phyloP scores from a whole-genome alignment of 2,888 invertebrate species.

The Muscina levida region DNA sequence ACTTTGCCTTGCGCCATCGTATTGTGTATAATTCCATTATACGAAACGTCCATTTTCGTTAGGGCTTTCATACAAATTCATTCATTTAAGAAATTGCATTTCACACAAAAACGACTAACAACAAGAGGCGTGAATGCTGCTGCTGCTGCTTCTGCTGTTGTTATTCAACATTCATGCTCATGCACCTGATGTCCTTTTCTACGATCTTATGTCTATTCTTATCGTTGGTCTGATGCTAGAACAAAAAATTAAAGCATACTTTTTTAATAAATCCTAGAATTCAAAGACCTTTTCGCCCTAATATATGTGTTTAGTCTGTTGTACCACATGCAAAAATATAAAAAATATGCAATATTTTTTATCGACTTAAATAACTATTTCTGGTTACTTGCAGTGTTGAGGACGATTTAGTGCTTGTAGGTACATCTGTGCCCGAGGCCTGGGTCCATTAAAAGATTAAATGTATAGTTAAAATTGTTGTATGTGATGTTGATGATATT shows the following conservation, averaged over 20 bases:
- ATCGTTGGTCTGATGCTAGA: not conserved
- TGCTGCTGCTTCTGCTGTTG: no score
- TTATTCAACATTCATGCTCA: not conserved
- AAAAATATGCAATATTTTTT: no score
- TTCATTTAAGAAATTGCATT: constrained; percentile 47
- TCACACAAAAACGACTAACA: not conserved
- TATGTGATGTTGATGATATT: constrained; percentile 26
- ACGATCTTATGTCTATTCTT: not conserved
- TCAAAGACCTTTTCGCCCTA: not conserved
- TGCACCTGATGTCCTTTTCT: constrained; percentile 22
- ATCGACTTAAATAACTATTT: constrained; percentile 28
- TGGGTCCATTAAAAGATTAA: constrained; percentile 60
- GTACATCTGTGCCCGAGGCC: not conserved
- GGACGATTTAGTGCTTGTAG: not conserved
- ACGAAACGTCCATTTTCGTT: constrained; percentile 25
- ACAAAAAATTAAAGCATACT: constrained; percentile 25
- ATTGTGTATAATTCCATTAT: constrained; percentile 27
- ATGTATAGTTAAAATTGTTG: constrained; percentile 16
- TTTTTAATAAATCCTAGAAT: not conserved
- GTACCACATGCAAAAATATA: no score
- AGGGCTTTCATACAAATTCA: constrained; percentile 3
- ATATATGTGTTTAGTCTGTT: no score
- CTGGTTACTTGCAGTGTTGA: not conserved
- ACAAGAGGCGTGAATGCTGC: not conserved
- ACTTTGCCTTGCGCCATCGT: not conserved